A percentile compares a stretch with the other conserved stretches of the same genome.
These are phyloP conservation scores for Heliconius sara DNA, from an alignment of 2,888 invertebrate species.

Conservation along the genomic window DNA sequence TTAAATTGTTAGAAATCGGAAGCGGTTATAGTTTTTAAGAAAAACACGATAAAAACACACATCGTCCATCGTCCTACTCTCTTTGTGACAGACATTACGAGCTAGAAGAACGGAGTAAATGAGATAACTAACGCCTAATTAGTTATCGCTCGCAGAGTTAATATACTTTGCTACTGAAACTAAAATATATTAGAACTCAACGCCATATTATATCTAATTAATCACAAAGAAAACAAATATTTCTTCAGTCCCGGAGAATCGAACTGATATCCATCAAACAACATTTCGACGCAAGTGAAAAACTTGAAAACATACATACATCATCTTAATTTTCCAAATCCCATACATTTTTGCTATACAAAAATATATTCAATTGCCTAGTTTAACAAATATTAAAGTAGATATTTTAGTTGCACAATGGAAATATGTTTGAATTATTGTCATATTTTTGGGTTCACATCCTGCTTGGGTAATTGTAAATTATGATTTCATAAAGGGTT, in stretches of 20 bases:
- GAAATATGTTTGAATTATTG: not conserved
- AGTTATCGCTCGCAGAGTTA: too few relatives aligned
- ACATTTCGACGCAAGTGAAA: not conserved
- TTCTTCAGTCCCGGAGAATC: not conserved
- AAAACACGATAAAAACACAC: too few relatives aligned
- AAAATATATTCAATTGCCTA: not conserved
- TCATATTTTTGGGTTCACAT: not conserved
- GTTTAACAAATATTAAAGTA: not conserved
- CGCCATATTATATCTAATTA: too few relatives aligned
- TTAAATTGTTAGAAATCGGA: too few relatives aligned
- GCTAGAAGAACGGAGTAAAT: too few relatives aligned
- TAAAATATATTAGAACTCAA: too few relatives aligned
- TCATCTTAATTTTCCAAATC: slow-evolving; percentile 8
- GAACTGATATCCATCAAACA: not conserved
- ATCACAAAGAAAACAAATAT: not conserved
- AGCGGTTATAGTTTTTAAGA: too few relatives aligned
- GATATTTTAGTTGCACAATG: not conserved
- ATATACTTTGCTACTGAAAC: too few relatives aligned
- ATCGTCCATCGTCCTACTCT: too few relatives aligned
- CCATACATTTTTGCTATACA: not conserved
- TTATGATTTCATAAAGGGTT: not conserved
- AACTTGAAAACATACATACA: not conserved
- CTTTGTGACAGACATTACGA: too few relatives aligned
- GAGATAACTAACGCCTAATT: too few relatives aligned
- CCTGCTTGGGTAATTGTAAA: not conserved